A percentile compares a stretch with the other conserved stretches of the same genome.
Conservation (phyloP, 1,140 invertebrate genomes). For the Caligus rogercresseyi region DNA sequence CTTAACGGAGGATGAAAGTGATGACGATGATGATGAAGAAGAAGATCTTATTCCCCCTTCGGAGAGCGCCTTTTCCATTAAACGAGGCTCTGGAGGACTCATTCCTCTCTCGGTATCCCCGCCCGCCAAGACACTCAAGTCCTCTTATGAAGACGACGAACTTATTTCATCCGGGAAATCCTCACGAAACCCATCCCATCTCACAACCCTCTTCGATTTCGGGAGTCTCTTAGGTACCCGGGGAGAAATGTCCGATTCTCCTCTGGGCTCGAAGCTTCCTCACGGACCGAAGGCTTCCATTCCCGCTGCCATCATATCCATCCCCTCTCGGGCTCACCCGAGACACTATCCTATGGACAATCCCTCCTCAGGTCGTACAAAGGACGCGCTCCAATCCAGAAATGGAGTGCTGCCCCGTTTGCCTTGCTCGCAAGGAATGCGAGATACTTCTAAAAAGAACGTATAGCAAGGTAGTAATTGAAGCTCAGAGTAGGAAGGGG, state of each 20-base stretch:
- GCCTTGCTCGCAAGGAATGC: slow-evolving; percentile 9
- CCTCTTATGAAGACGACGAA: neutral
- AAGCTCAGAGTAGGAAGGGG: neutral
- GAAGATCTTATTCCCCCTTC: neutral
- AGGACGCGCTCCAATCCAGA: slow-evolving; percentile 14
- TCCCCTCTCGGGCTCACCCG: neutral
- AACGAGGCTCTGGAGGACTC: neutral
- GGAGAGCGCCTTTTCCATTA: neutral
- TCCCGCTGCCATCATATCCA: neutral
- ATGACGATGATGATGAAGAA: neutral
- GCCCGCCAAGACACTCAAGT: neutral
- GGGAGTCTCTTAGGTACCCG: neutral
- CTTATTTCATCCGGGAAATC: neutral
- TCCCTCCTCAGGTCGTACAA: slow-evolving; percentile 10
- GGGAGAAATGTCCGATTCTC: neutral
- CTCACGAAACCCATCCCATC: neutral
- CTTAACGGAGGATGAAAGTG: neutral
- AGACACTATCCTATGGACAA: neutral
- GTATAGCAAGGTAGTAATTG: slow-evolving; percentile 15
- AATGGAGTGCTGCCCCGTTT: slow-evolving; percentile 16
- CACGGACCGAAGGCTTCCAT: neutral
- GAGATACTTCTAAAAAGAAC: slow-evolving; percentile 14
- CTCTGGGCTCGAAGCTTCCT: neutral
- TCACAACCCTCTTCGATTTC: neutral
- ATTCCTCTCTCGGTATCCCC: neutral